These are phyloP conservation scores for Hydractinia symbiolongicarpus DNA, from an alignment of 30 jellyfish, hydroid and myxozoan species.

Conservation along the genomic window DNA sequence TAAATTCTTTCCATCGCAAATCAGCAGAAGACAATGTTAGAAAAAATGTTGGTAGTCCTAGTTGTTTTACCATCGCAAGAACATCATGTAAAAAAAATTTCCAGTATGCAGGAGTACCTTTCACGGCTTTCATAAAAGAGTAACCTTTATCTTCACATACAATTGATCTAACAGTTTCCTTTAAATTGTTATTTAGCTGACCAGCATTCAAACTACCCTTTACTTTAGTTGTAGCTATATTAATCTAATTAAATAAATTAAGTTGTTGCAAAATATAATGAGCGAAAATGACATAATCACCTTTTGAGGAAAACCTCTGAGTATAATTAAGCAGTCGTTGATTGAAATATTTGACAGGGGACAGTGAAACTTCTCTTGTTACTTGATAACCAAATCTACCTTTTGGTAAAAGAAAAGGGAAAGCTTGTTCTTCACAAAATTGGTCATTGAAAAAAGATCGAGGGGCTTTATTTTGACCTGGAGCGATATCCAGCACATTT, in stretches of 20 bases:
- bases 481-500: background rate
- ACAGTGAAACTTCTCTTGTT: background rate
- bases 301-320: background rate
- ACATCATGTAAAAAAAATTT: slow-evolving; percentile 4
- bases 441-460: slow-evolving; percentile 10
- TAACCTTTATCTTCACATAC: background rate
- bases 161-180: slow-evolving; percentile 6
- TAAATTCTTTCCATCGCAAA: slow-evolving; percentile 1
- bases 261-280: background rate
- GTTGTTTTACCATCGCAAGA: slow-evolving; percentile 21
- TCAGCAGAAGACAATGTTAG: slow-evolving; percentile 4
- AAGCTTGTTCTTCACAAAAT: slow-evolving; percentile 17
- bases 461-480: background rate
- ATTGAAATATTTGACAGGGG: background rate
- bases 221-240: background rate
- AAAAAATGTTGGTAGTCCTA: slow-evolving; percentile 17
- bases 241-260: background rate
- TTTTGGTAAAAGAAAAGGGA: background rate
- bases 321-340: too few species aligned
- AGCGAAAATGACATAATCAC: background rate
- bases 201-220: background rate
- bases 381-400: slow-evolving; percentile 19
- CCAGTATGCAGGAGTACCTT: slow-evolving; percentile 27
- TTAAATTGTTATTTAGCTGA: background rate
- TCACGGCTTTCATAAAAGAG: background rate